A percentile compares a stretch with the other conserved stretches of the same genome.
phyloP scores from a whole-genome alignment of 37 sponge, comb jelly and placozoan genomes.

The Oscarella lobularis region DNA sequence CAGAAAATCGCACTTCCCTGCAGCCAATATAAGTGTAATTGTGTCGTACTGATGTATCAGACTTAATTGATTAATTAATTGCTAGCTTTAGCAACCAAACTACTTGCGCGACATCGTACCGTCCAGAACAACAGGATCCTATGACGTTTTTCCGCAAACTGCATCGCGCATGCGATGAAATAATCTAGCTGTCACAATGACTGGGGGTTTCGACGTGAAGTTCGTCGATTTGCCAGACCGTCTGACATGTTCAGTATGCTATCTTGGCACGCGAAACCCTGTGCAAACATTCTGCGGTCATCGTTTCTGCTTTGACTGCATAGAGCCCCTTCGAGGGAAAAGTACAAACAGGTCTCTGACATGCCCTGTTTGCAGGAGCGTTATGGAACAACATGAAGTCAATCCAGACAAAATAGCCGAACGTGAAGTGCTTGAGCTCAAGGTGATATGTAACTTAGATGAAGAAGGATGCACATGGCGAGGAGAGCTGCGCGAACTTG shows the following conservation, averaged over 20 bases:
- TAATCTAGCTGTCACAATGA: not conserved
- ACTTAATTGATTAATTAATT: too few relatives aligned
- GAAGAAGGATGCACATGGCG: not conserved
- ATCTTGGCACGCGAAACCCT: not conserved
- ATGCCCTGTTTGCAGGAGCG: conserved; percentile 2
- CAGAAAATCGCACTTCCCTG: too few relatives aligned
- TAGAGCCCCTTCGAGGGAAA: not conserved
- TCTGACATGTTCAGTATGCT: not conserved
- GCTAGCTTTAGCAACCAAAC: too few relatives aligned
- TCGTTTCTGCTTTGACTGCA: not conserved
- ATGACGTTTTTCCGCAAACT: too few relatives aligned
- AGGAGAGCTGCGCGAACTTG: not conserved
- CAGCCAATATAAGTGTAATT: too few relatives aligned
- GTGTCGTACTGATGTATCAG: too few relatives aligned
- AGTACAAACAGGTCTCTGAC: not conserved
- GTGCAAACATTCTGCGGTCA: not conserved
- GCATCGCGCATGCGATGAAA: too few relatives aligned
- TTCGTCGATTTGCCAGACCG: not conserved
- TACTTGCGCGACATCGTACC: too few relatives aligned
- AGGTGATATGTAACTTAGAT: not conserved
- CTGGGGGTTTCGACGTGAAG: not conserved
- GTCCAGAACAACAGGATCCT: too few relatives aligned
- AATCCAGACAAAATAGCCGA: not conserved
- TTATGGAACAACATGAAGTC: not conserved
- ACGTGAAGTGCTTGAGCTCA: not conserved